Evolutionary conservation across 2,113 vertebrate genomes (phyloP).

Genomic region (Excalfactoria chinensis): DNA sequence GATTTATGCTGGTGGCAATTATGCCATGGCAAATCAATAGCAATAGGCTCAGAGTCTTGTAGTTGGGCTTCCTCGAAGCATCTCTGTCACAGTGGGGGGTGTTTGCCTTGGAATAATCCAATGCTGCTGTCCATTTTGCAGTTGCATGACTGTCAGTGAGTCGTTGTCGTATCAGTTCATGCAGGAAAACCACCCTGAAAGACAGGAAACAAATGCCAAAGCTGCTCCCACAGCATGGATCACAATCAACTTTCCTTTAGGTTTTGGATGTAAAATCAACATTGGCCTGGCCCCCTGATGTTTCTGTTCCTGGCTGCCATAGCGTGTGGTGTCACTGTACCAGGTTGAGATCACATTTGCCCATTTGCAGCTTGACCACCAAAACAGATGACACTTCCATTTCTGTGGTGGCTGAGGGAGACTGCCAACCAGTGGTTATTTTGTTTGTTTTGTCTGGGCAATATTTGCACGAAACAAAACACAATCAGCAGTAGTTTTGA

Average conservation of each 20-base stretch:
- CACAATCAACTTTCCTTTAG: neutral
- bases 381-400: conserved; percentile 17
- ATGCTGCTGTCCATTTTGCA: neutral
- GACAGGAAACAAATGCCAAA: neutral
- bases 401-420: neutral
- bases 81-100: neutral
- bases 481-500: fast-evolving
- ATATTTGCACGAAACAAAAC: conserved; percentile 28
- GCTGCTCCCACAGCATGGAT: neutral
- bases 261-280: neutral
- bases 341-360: neutral
- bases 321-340: neutral
- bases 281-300: neutral
- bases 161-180: neutral
- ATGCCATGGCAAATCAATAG: neutral
- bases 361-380: neutral
- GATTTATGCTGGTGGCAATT: neutral
- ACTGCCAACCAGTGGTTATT: neutral
- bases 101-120: neutral
- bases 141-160: fast-evolving
- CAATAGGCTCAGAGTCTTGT: neutral
- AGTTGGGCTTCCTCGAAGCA: neutral
- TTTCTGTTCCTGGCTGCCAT: neutral
- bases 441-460: conserved; percentile 37
- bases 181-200: neutral